These are phyloP conservation scores for Heliconius melpomene DNA, from an alignment of 1,140 invertebrate genomes.

Conservation along the genomic window DNA sequence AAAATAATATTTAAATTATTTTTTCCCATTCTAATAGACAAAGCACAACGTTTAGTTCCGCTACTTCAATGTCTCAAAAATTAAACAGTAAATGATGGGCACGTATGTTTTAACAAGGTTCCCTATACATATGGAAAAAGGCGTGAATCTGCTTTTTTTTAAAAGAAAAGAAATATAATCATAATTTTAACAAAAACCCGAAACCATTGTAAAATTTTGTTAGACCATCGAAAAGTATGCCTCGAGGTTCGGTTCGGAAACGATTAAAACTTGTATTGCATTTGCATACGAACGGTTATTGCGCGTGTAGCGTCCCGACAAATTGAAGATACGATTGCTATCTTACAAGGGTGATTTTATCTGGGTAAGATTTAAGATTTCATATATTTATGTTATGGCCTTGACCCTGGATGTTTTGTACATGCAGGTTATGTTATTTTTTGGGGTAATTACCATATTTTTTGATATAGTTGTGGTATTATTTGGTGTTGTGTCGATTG, in stretches of 20 bases:
- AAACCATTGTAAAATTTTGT: not conserved
- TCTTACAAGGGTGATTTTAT: constrained; percentile 14
- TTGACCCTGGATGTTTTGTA: not conserved
- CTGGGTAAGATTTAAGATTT: not conserved
- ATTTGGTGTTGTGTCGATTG: not conserved
- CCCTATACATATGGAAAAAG: too few relatives aligned
- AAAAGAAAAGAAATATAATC: not conserved
- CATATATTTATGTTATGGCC: not conserved
- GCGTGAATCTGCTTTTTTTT: not conserved
- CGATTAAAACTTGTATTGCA: constrained; percentile 22
- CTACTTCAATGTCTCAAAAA: too few relatives aligned
- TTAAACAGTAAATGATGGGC: too few relatives aligned
- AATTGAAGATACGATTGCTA: constrained; percentile 26
- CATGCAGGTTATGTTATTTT: not conserved
- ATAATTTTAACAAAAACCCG: not conserved
- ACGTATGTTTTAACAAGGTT: too few relatives aligned
- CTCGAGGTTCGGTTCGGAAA: not conserved
- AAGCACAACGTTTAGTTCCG: too few relatives aligned
- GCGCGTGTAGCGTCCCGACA: constrained; percentile 18
- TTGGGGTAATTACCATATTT: not conserved
- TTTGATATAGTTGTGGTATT: not conserved
- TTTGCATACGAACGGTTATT: constrained; percentile 32
- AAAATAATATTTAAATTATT: too few relatives aligned
- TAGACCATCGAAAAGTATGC: not conserved
- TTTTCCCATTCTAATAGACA: too few relatives aligned